Conservation (phyloP, 2,797 vertebrate genomes). For the Octomys mimax region DNA sequence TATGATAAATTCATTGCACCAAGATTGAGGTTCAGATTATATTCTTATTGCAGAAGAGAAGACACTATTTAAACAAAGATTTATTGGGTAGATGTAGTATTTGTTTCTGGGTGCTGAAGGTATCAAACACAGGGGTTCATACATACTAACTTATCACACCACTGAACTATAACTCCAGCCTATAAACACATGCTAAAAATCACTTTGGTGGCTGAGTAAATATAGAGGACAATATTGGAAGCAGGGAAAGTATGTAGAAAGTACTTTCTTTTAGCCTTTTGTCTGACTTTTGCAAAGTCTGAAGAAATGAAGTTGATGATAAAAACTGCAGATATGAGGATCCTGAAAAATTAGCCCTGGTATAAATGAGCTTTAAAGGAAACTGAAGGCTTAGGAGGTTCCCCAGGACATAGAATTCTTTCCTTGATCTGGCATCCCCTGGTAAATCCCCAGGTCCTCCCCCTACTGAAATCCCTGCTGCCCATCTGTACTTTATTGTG, state of each 20-base stretch:
- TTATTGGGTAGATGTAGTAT: background rate
- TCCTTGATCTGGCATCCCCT: background rate
- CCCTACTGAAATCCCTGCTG: accelerated
- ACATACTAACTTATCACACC: background rate
- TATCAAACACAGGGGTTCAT: background rate
- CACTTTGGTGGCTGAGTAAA: background rate
- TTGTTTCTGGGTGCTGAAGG: background rate
- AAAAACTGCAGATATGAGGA: background rate
- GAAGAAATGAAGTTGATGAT: background rate
- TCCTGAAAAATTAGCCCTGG: background rate
- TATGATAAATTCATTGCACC: too few relatives aligned
- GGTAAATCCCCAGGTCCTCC: background rate
- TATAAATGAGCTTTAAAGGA: background rate
- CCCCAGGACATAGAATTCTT: too few relatives aligned
- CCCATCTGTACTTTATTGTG: background rate
- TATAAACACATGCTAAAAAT: background rate
- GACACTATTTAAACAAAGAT: background rate
- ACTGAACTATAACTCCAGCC: background rate
- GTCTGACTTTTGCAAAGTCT: background rate
- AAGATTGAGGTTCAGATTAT: background rate
- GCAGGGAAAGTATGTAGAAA: background rate
- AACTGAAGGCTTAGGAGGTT: background rate
- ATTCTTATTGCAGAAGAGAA: background rate
- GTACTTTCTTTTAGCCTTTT: background rate
- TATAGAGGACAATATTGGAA: background rate